Evolutionary conservation across 2,888 invertebrate species (phyloP), one percentile per base, ranked within the genome.

Genomic region (Archips crataeganus): DNA sequence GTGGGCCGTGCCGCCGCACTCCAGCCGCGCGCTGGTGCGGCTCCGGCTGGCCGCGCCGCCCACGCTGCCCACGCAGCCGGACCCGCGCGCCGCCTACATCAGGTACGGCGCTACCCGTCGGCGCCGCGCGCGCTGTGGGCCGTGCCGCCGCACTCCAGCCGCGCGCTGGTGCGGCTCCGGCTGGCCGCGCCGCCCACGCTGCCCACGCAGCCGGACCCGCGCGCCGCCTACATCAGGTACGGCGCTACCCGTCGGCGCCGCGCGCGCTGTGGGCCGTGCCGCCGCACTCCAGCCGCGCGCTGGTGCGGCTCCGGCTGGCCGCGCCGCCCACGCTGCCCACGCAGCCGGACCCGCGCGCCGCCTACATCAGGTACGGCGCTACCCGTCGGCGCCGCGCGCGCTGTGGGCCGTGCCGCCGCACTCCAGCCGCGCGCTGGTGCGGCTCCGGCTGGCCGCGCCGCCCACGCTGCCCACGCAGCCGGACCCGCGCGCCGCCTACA

Each of bases 331-430:
- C 23, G 92, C 79, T 90, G 88, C 79, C 84, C 77, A 73, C 68
- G 79, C 4, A 72, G 71, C 77, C 75, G 47, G 60, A 78, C 93
- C 70, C 95, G 96, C 79, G 93, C 97, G 80, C 95, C 95, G 85
- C 95, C 6, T 88, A 87, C 79, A 79, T 87, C 74, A 80, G 87
- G 86, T 86, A 15, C 1, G 23, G 9, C 23, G 23, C 23, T 23
- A 23, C 23, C 23, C n/a, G 75, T 97, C 97, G 85, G 98, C 97
- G 70, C 96, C 97, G 67, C 97, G 97, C 84, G 96, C 96, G 82
- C 92, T 98, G 81, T 99, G 99, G 99, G 96, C 97, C 88, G 97
- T 99, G 86, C 97, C 98, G 81, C 98, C 99, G 72, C 98, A 97
- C 90, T 96, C 97, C 87, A 96, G 97, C 61, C 98, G 98, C 89